Conservation (phyloP, 2,888 invertebrate genomes). For the Chrysolina haemoptera region DNA sequence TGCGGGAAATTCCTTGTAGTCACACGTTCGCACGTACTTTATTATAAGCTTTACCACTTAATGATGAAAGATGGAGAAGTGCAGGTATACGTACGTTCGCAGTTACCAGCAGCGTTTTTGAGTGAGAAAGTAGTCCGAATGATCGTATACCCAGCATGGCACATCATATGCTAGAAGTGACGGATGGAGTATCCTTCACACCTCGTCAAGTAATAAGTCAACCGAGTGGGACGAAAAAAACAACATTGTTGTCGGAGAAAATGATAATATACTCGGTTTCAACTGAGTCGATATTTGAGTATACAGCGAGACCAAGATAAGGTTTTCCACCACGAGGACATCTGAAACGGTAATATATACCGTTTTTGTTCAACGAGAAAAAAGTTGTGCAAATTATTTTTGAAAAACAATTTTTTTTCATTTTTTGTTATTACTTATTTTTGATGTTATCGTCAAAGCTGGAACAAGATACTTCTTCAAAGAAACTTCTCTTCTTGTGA, state of each 20-base stretch:
- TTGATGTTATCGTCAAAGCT: too few relatives aligned
- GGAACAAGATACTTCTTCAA: too few relatives aligned
- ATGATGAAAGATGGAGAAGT: conserved; percentile 11
- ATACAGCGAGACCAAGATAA: too few relatives aligned
- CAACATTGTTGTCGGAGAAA: neutral
- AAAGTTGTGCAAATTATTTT: too few relatives aligned
- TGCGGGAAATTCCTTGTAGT: conserved; percentile 28
- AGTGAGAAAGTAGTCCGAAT: neutral
- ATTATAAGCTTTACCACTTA: conserved; percentile 29
- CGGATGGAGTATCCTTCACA: neutral
- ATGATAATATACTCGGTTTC: neutral
- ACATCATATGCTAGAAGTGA: neutral
- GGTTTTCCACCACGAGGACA: too few relatives aligned
- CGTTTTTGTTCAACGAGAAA: too few relatives aligned
- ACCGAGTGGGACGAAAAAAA: neutral
- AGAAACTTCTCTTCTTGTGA: too few relatives aligned
- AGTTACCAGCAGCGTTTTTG: neutral
- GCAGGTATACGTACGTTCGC: neutral
- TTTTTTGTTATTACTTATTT: too few relatives aligned
- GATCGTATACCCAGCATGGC: neutral
- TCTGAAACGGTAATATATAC: too few relatives aligned
- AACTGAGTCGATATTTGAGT: neutral
- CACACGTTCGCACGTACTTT: conserved; percentile 36
- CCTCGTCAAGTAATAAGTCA: neutral
- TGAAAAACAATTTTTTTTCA: too few relatives aligned